Base-by-base conservation (phyloP, 2,888 invertebrate species). In the Nemotelus nigrinus region DNA sequence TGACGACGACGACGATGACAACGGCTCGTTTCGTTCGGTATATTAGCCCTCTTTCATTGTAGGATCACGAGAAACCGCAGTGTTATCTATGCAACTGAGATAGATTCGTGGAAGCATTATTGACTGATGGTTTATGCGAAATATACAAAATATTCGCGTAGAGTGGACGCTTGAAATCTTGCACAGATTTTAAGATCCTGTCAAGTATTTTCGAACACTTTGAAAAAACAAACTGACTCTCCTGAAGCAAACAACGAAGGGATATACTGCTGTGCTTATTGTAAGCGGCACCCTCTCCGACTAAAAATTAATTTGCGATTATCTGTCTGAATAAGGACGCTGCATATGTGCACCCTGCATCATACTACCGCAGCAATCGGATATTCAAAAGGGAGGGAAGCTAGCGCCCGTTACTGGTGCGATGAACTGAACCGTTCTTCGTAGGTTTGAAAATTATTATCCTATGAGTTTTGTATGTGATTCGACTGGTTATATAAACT, bases 301-400 rank as follows among this genome's bases (percentile, higher is more conserved):
- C 82, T 83, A 81, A 82, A 85, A 86, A 86, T 86, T 86, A 86
- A 86, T 86, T 86, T 85, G 84, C 84, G 85, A 86, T 86, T 86
- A 86, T 85, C 85, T 86, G 78, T 85, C 83, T 84, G 83, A 83
- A 81, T 83, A 81, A 80, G 80, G 80, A 79, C 50, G 71, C 57
- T 76, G 70, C 79, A 78, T 78, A 79, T 79, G 78, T 79, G 78
- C 78, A 74, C 77, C 68, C 76, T 64, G 63, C 57, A 6, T 55
- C 4, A 25, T 8, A 6, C 3, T 77, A n/a, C 47, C 10, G 57
- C 50, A n/a, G 48, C 25, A 47, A 25, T 55, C 43, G 10, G 5
- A 3, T 25, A 7, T 47, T 45, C 10, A 7, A 39, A 48, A 39
- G 50, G 70, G 55, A 57, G 60, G 6, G 41, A 41, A 47, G 41